A percentile compares a stretch with the other conserved stretches of the same genome.
Conservation (phyloP, 2,888 invertebrate genomes). For the Oxyteleia sp. region DNA sequence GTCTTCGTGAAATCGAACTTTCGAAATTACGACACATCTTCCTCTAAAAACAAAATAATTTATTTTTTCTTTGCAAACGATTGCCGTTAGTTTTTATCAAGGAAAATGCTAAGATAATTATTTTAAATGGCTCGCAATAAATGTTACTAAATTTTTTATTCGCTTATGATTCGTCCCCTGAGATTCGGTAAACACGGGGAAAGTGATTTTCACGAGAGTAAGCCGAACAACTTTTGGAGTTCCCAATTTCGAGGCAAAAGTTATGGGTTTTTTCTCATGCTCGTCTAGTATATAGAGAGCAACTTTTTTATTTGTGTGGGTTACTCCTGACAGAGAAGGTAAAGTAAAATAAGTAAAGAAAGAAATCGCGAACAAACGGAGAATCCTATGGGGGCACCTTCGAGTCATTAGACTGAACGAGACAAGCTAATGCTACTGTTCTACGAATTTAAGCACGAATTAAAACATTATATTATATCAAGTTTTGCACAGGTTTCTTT, state of each 20-base stretch:
- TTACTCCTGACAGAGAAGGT: constrained; percentile 69
- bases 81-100: background rate
- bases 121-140: background rate
- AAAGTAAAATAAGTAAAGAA: constrained; percentile 71
- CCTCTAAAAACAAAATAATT: constrained; percentile 26
- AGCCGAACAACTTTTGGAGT: constrained; percentile 42
- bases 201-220: constrained; percentile 62
- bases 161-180: constrained; percentile 43
- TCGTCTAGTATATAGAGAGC: constrained; percentile 38
- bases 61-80: background rate
- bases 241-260: constrained; percentile 63
- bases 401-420: constrained; percentile 84
- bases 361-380: constrained; percentile 83
- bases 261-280: constrained; percentile 66
- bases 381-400: constrained; percentile 83
- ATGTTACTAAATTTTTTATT: constrained; percentile 20
- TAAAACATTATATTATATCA: too few relatives aligned
- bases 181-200: constrained; percentile 51
- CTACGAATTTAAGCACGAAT: constrained; percentile 80
- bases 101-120: background rate
- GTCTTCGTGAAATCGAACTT: constrained; percentile 37
- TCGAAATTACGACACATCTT: constrained; percentile 36
- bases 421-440: constrained; percentile 80
- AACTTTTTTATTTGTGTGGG: constrained; percentile 65
- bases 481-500: constrained; percentile 76